These are phyloP conservation scores for Glyphotaelius pellucidus DNA, from an alignment of 2,888 invertebrate genomes.

Conservation along the genomic window DNA sequence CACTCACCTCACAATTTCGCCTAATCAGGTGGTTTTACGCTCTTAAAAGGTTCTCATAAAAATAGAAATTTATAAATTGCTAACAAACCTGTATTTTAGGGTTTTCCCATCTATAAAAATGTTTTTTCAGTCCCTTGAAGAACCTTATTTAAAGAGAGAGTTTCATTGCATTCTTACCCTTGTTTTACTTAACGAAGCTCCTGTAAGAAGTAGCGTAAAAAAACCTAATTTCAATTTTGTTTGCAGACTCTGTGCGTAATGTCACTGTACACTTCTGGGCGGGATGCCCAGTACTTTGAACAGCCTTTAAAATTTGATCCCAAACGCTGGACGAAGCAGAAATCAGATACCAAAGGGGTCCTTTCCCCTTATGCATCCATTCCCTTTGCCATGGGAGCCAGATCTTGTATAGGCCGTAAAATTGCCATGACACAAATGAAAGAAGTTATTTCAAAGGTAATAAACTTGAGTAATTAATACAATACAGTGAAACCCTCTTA, in stretches of 20 bases:
- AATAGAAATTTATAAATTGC: no score
- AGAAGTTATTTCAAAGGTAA: slow-evolving; percentile 82
- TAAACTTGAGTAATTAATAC: slow-evolving; percentile 6
- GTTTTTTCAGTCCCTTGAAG: no score
- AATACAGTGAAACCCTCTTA: no score
- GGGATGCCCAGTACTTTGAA: slow-evolving; percentile 83
- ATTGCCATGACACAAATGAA: slow-evolving; percentile 88
- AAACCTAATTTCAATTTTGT: slow-evolving; percentile 62
- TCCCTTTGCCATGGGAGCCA: slow-evolving; percentile 89
- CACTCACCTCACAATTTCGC: no score
- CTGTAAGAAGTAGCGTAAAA: background rate
- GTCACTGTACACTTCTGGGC: slow-evolving; percentile 91
- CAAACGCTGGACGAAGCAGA: slow-evolving; percentile 81
- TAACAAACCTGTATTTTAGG: no score
- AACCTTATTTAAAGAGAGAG: no score
- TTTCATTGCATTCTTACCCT: background rate
- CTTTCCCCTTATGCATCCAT: slow-evolving; percentile 81
- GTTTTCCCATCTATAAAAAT: no score
- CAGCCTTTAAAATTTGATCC: slow-evolving; percentile 84
- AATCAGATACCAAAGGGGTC: slow-evolving; percentile 16
- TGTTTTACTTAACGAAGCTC: background rate
- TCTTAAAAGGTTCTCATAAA: no score
- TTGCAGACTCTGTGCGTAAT: slow-evolving; percentile 87
- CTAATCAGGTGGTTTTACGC: background rate
- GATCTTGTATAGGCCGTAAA: slow-evolving; percentile 90